Conservation (phyloP, 2,888 invertebrate genomes). For the Caenorhabditis sp. region DNA sequence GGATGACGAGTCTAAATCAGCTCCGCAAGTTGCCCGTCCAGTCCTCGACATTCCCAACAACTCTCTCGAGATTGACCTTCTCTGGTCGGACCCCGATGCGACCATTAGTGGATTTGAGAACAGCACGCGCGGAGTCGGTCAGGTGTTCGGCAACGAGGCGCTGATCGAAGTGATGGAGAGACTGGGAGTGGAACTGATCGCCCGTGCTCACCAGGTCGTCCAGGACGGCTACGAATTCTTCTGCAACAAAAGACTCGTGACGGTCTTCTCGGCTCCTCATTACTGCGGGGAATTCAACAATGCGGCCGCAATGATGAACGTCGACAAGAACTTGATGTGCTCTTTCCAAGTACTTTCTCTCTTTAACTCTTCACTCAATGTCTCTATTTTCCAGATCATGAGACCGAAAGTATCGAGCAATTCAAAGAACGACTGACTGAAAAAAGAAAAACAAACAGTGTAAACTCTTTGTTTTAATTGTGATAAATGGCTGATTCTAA, state of each 20-base stretch:
- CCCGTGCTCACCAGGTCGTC: slow-evolving; percentile 80
- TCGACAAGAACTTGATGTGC: slow-evolving; percentile 72
- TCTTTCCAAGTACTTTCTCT: no score
- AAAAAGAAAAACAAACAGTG: background rate
- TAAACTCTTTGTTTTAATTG: no score
- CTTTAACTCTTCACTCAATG: no score
- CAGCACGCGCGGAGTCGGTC: slow-evolving; percentile 81
- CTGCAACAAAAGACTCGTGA: slow-evolving; percentile 70
- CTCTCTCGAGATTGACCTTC: slow-evolving; percentile 80
- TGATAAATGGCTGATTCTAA: no score
- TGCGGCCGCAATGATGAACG: slow-evolving; percentile 73
- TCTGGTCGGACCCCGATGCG: slow-evolving; percentile 80
- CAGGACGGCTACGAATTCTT: slow-evolving; percentile 83
- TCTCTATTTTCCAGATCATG: slow-evolving; percentile 59
- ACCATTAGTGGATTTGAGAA: slow-evolving; percentile 60
- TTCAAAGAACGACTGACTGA: background rate
- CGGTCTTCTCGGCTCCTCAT: slow-evolving; percentile 68
- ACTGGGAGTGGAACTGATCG: slow-evolving; percentile 71
- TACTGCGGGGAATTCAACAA: slow-evolving; percentile 72
- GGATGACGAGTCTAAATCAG: slow-evolving; percentile 64
- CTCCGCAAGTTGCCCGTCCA: slow-evolving; percentile 57
- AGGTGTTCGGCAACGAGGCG: slow-evolving; percentile 82
- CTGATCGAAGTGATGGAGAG: slow-evolving; percentile 76
- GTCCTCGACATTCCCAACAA: slow-evolving; percentile 75
- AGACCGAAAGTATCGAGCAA: slow-evolving; percentile 1